A percentile compares a stretch with the other conserved stretches of the same genome.
These are phyloP conservation scores for Formica selysi DNA, from an alignment of 1,140 invertebrate genomes.

Conservation along the genomic window DNA sequence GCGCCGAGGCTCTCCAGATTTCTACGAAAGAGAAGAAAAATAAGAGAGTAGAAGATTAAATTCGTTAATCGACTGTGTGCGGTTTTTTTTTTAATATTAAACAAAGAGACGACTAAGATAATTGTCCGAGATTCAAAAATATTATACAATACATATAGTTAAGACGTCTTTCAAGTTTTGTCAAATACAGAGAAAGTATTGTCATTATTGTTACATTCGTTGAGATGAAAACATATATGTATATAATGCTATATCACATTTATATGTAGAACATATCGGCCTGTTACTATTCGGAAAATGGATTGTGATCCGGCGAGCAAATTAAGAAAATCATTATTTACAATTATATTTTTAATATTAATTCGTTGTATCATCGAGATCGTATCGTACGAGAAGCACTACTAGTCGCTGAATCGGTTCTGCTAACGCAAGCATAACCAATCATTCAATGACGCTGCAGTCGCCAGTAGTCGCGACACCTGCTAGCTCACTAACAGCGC, in stretches of 20 bases:
- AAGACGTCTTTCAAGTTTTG: neutral
- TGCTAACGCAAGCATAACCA: slow-evolving; percentile 52
- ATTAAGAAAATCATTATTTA: slow-evolving; percentile 29
- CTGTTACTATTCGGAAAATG: neutral
- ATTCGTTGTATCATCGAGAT: slow-evolving; percentile 24
- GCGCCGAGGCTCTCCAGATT: slow-evolving; percentile 93
- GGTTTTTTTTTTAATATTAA: neutral
- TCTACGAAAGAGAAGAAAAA: slow-evolving; percentile 79
- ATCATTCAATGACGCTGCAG: slow-evolving; percentile 19
- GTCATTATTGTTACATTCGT: neutral
- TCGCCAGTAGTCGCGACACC: slow-evolving; percentile 39
- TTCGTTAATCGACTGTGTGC: no score
- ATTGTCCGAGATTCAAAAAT: neutral
- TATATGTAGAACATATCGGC: neutral
- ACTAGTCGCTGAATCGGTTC: slow-evolving; percentile 45
- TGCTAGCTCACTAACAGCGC: slow-evolving; percentile 37
- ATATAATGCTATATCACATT: neutral
- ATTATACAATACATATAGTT: neutral
- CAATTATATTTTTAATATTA: slow-evolving; percentile 31
- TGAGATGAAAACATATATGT: neutral
- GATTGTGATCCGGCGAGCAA: neutral
- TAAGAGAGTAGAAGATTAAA: neutral
- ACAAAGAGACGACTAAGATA: neutral
- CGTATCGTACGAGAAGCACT: neutral
- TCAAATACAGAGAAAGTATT: neutral